Base-by-base conservation (phyloP, 2,113 vertebrate genomes). In the Myiozetetes cayanensis region DNA sequence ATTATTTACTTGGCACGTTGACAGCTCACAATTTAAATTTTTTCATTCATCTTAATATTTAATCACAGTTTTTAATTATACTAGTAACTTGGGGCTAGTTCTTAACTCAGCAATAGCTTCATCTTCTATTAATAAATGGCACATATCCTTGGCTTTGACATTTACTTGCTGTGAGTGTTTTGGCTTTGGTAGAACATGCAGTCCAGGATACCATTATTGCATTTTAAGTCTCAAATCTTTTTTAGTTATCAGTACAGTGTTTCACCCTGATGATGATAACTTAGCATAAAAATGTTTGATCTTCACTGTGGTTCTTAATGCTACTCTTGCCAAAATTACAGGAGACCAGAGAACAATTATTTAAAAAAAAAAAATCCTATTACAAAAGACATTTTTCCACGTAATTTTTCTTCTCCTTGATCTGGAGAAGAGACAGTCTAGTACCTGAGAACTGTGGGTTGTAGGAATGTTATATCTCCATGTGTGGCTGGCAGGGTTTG, bases 31-130 rank as follows among this genome's bases (percentile, higher is more conserved):
- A 71, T 90, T 95, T 83, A 67, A 55, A 6, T 86, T 85, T 93
- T 92, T 92, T 78, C 68, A 65, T 92, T 90, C 44, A 58, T 93
- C 72, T 92, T 90, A 94, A 84, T 93, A 89, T 89, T 96, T 96
- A 93, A 93, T 94, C 70, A 92, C 56, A 75, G 21, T 85, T 95
- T 96, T 94, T 78, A 95, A 96, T 96, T 94, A 92, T 74, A 84
- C 41, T 82, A 66, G 91, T 85, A 92, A 94, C 90, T 93, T 56
- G 82, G 90, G 90, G 90, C 83, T 89, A 50, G 83, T 78, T 86
- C 76, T 95, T 82, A 86, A 92, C 77, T 90, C 90, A 89, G 92
- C 83, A 93, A 89, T 92, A 78, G 33, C 61, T 93, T 90, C 63
- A 52, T 91, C 55, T 94, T 95, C 94, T 94, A 68, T 86, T 97